Base-by-base conservation (phyloP, 1,140 invertebrate species). In the Elymnias hypermnestra region DNA sequence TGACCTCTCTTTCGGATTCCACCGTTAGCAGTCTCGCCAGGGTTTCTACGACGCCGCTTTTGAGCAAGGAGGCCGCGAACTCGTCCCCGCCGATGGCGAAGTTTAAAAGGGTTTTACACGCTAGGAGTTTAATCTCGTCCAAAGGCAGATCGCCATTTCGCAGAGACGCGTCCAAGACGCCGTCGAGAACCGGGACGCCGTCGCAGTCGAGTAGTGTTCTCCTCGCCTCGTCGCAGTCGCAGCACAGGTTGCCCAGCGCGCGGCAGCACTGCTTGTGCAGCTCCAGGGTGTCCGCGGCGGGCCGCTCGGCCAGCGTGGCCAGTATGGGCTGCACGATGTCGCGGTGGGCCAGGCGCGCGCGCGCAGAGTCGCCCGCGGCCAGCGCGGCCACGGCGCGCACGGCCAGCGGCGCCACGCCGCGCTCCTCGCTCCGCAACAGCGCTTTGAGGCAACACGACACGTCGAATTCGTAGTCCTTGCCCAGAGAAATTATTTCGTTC, bases 191-290 rank as follows among this genome's bases (percentile, higher is more conserved):
- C 22, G 69, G 62, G 29, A 93, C 79, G 0, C 92, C 92, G 48
- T 89, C 83, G 44, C 87, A 77, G 42, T 91, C 86, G 12, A 92
- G 77, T 8, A 93, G 86, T 28, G 91, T 72, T 40, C 89, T 88
- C 45, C 91, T 87, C 14, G 89, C 89, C 58, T 87, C 87, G 89
- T 95, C 92, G 87, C 95, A 95, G 65, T 96, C 93, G 78, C 92
- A 97, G 62, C 94, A 96, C 58, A 97, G 92, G 76, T 97, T 97
- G 29, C 94, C 95, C 12, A 97, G 78, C 3, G 94, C 94, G 62
- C 95, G 88, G 53, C 93, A 93, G 10, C 90, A 89, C 67, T 96
- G 94, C 45, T 90, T 92, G 13, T 90, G 64, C 14, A 91, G 57
- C 40, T 91, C 87, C 45, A 89, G 71, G 41, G 88, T 88, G n/a